phyloP scores from a whole-genome alignment of 1,140 invertebrate genomes.

The Atta cephalotes region DNA sequence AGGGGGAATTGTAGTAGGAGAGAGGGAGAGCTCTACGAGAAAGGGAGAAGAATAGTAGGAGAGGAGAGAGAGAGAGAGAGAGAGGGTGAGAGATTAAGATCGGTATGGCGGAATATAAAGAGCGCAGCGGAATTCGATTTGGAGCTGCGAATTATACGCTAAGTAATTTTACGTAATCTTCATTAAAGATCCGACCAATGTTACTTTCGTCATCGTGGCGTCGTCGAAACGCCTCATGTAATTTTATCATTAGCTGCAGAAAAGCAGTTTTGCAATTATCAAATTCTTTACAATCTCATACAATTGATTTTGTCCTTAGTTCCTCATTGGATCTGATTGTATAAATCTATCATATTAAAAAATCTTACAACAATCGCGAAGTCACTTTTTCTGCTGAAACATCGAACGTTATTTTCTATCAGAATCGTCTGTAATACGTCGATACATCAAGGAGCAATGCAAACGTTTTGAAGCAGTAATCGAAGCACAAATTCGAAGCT shows the following conservation, averaged over 20 bases:
- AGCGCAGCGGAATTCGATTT: neutral
- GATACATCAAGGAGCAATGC: neutral
- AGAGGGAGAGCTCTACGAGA: conserved; percentile 28
- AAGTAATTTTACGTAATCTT: conserved; percentile 24
- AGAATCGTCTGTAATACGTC: neutral
- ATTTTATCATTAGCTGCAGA: too few species aligned
- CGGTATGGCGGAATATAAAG: conserved; percentile 25
- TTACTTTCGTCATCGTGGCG: neutral
- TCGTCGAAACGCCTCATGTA: neutral
- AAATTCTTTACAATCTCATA: too few species aligned
- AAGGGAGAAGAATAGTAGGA: neutral
- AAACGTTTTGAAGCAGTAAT: neutral
- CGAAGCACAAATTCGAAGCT: neutral
- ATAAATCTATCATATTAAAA: too few species aligned
- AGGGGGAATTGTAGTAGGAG: conserved; percentile 8
- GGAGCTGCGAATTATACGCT: neutral
- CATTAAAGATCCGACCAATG: neutral
- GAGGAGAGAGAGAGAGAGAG: neutral
- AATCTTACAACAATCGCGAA: too few species aligned
- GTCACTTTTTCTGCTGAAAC: too few species aligned
- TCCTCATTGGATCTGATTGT: too few species aligned
- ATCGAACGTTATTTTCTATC: neutral
- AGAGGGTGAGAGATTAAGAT: conserved; percentile 29
- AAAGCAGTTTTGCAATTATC: too few species aligned
- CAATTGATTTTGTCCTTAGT: too few species aligned